phyloP scores from a whole-genome alignment of 92 coral and sea anemone genomes.

The Pocillopora grandis region DNA sequence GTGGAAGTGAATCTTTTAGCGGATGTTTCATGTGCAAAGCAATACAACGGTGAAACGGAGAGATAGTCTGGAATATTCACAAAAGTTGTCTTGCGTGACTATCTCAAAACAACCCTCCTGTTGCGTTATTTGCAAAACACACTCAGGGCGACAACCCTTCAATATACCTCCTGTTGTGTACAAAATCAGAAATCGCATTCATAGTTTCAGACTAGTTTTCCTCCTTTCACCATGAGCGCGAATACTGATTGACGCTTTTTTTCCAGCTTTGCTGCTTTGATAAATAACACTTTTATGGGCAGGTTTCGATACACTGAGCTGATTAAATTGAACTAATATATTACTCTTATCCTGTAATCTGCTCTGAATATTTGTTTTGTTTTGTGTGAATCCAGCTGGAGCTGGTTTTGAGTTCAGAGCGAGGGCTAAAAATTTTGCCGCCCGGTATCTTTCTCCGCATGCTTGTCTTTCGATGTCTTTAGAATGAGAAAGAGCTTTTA shows the following conservation, averaged over 20 bases:
- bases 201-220: not conserved
- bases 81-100: slow-evolving; percentile 15
- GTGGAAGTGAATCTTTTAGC: not conserved
- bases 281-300: not conserved
- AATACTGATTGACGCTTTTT: too few relatives aligned
- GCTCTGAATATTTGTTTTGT: not conserved
- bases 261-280: too few relatives aligned
- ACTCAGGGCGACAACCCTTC: slow-evolving; percentile 6
- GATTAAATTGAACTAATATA: not conserved
- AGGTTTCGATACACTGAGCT: not conserved
- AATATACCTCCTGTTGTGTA: slow-evolving; percentile 3
- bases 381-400: not conserved
- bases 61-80: not conserved
- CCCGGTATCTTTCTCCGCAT: too few relatives aligned
- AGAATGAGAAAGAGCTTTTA: not conserved
- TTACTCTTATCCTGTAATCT: not conserved
- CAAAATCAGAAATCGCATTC: not conserved
- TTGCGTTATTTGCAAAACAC: slow-evolving; percentile 15
- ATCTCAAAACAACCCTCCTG: not conserved
- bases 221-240: not conserved
- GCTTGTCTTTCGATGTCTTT: not conserved
- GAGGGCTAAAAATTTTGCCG: too few relatives aligned
- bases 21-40: not conserved
- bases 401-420: not conserved
- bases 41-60: not conserved